A percentile compares a stretch with the other conserved stretches of the same genome.
Conservation (phyloP, 2,888 invertebrate genomes). For the Mesodorylaimus sp. region DNA sequence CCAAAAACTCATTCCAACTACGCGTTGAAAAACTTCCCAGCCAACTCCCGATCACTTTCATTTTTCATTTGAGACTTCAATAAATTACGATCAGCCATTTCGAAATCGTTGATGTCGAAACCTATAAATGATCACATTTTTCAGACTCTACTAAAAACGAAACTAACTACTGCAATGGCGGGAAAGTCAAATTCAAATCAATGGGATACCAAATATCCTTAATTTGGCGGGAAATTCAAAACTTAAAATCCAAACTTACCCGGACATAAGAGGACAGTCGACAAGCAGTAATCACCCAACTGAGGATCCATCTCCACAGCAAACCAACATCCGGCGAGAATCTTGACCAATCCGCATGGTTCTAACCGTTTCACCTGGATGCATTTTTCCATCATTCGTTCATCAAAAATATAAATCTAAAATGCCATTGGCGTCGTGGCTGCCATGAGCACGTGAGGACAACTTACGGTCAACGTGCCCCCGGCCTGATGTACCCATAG, state of each 20-base stretch:
- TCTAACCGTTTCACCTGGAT: too few relatives aligned
- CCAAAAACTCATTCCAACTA: too few relatives aligned
- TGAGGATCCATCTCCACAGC: not conserved
- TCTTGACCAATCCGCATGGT: not conserved
- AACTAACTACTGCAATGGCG: too few relatives aligned
- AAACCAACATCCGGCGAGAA: not conserved
- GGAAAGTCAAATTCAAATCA: too few relatives aligned
- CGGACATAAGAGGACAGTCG: not conserved
- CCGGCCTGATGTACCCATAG: conserved; percentile 4
- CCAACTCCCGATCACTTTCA: not conserved
- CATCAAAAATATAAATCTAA: not conserved
- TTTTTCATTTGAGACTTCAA: not conserved
- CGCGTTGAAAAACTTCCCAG: not conserved
- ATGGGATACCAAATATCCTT: too few relatives aligned
- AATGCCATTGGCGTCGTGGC: not conserved
- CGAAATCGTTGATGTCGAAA: not conserved
- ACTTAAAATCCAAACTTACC: not conserved
- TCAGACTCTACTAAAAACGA: too few relatives aligned
- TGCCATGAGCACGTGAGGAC: not conserved
- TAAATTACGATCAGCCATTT: not conserved
- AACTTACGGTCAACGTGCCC: conserved; percentile 1
- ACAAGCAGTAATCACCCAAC: not conserved
- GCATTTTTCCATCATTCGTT: too few relatives aligned
- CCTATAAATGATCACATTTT: too few relatives aligned
- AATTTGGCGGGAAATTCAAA: too few relatives aligned